Evolutionary conservation across 2,113 vertebrate species (phyloP), one percentile per base, ranked within the genome.

Genomic region (Sapayoa aenigma): DNA sequence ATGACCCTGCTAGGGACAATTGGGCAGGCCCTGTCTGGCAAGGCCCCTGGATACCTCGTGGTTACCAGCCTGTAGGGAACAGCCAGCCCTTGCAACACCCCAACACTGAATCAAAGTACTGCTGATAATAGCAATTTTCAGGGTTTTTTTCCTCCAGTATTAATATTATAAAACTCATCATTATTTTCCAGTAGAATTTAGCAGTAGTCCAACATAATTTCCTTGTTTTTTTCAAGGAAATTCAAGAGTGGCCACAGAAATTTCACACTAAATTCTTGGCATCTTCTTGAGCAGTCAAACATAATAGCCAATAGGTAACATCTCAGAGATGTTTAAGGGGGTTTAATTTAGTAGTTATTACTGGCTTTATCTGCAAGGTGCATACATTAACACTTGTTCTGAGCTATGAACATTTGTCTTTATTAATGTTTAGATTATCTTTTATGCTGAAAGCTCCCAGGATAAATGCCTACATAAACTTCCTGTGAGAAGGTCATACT

Each of bases 381-480:
- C 14, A 24, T 79, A 35, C 25, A 56, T 79, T 87, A 67, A 67
- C 52, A 90, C 15, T 47, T 80, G 33, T 62, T 86, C 86, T n/a
- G 31, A 14, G 53, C n/a, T 86, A 37, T 66, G 63, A 86, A 80
- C 50, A 46, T 77, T 92, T 90, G 50, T 80, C 11, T 59, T 86
- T 69, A 69, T 86, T 86, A 93, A 95, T 89, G 74, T 89, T 84
- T 92, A 94, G 37, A 14, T 86, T 69, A 69, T 18, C n/a, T 74
- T 88, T 94, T 86, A 84, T 46, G 27, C 23, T 95, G 77, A 84
- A 50, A 68, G 53, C 46, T 95, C 50, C 72, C 37, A 84, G 24
- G 14, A 7, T 73, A 88, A 89, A 78, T 41, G 41, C 9, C 46
- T 60, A n/a, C 52, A 81, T 50, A 84, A 84, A 80, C 59, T 85